A percentile compares a stretch with the other conserved stretches of the same genome.
phyloP scores from a whole-genome alignment of 2,888 invertebrate species.

The Lordiphosa fenestrarum region DNA sequence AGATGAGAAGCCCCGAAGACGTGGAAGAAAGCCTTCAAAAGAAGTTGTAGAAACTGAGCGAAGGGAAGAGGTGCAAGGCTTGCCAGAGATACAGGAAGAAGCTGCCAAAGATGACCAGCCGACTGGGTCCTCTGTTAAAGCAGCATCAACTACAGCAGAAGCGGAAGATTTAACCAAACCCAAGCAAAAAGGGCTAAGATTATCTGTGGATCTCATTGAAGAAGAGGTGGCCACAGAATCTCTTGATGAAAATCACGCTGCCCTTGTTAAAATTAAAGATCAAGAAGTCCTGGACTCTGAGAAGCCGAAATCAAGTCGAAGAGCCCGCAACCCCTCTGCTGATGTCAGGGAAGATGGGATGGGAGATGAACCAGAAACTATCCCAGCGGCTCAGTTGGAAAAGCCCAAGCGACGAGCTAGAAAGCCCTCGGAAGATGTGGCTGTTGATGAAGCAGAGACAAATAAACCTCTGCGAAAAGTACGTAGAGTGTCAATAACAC shows the following conservation, averaged over 20 bases:
- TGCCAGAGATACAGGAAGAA: background rate
- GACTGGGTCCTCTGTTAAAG: background rate
- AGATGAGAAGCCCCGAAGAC: slow-evolving; percentile 4
- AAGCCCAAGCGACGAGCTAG: background rate
- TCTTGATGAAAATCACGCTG: background rate
- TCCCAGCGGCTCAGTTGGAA: background rate
- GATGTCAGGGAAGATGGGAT: slow-evolving; percentile 16
- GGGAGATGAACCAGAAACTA: background rate
- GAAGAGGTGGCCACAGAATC: background rate
- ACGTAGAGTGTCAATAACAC: background rate
- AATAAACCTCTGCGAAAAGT: slow-evolving; percentile 11
- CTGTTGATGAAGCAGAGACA: too few relatives aligned
- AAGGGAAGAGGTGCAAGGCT: background rate
- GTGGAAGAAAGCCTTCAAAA: slow-evolving; percentile 23
- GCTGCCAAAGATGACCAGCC: too few relatives aligned
- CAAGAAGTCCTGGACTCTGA: background rate
- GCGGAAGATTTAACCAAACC: background rate
- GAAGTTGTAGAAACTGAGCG: slow-evolving; percentile 13
- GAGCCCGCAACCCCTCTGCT: slow-evolving; percentile 35
- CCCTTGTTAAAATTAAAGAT: background rate
- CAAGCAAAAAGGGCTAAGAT: background rate
- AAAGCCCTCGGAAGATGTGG: slow-evolving; percentile 1
- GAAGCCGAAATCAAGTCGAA: slow-evolving; percentile 18
- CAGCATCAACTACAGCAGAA: too few relatives aligned
- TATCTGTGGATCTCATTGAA: too few relatives aligned